phyloP scores from a whole-genome alignment of 2,888 invertebrate species.

The Diloba caeruleocephala region DNA sequence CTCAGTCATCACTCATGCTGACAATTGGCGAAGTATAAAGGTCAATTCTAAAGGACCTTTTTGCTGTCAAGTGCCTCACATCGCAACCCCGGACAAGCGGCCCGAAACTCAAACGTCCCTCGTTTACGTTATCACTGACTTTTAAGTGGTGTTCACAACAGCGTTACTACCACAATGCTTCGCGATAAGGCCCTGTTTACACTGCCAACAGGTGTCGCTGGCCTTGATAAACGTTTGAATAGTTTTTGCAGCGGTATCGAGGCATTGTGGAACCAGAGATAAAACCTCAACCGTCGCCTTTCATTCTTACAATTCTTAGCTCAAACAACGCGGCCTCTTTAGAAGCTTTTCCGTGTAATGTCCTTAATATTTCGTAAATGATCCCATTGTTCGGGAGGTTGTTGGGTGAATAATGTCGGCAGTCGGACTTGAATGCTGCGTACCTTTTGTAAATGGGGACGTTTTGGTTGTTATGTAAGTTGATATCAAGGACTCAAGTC shows the following conservation, averaged over 20 bases:
- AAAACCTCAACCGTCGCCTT: conserved; percentile 52
- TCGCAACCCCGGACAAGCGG: conserved; percentile 19
- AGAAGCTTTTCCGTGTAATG: conserved; percentile 72
- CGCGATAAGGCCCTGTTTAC: conserved; percentile 52
- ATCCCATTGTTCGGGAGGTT: conserved; percentile 59
- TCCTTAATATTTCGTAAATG: conserved; percentile 73
- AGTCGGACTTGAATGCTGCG: conserved; percentile 52
- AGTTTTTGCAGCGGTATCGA: conserved; percentile 70
- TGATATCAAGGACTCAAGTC: conserved; percentile 39
- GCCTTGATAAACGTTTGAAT: conserved; percentile 66
- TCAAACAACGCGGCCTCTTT: conserved; percentile 62
- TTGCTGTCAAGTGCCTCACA: conserved; percentile 18
- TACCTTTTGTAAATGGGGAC: conserved; percentile 55
- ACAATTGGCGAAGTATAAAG: conserved; percentile 22
- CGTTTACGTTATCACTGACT: conserved; percentile 47
- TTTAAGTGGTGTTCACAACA: conserved; percentile 44
- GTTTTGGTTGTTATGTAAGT: conserved; percentile 48
- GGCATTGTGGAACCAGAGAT: conserved; percentile 60
- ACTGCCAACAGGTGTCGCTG: conserved; percentile 74
- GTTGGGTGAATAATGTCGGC: conserved; percentile 56
- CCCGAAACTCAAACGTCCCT: conserved; percentile 19
- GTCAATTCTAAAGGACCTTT: conserved; percentile 27
- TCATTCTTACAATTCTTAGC: conserved; percentile 56
- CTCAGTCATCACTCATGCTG: conserved; percentile 5
- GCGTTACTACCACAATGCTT: conserved; percentile 30